Evolutionary conservation across 2,888 invertebrate species (phyloP).

Genomic region (Trichopria drosophilae): DNA sequence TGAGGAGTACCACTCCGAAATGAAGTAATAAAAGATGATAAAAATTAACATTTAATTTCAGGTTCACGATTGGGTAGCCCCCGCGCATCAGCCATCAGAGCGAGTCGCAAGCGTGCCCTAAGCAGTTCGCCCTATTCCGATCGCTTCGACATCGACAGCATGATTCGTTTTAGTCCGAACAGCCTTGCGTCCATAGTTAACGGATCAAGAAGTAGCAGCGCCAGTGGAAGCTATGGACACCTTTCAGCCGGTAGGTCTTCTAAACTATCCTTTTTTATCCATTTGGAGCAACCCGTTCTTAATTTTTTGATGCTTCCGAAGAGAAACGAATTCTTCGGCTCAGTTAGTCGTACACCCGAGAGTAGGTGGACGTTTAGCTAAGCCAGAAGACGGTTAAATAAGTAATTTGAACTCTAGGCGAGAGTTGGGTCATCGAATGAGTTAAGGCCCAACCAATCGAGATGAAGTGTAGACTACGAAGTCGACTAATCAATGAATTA

Average conservation of each 20-base stretch:
- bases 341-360: too few relatives aligned
- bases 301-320: too few relatives aligned
- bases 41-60: constrained; percentile 28
- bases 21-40: neutral
- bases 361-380: too few relatives aligned
- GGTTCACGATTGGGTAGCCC: constrained; percentile 70
- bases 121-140: constrained; percentile 95
- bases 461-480: too few relatives aligned
- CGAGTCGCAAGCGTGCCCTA: constrained; percentile 86
- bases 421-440: too few relatives aligned
- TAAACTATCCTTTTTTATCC: constrained; percentile 1
- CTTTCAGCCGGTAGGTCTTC: constrained; percentile 77
- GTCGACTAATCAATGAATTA: too few relatives aligned
- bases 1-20: neutral
- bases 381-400: too few relatives aligned
- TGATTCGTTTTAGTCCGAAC: constrained; percentile 93
- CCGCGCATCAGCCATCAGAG: constrained; percentile 62
- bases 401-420: too few relatives aligned
- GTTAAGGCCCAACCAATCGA: too few relatives aligned
- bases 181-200: constrained; percentile 81
- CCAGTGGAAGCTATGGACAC: constrained; percentile 95
- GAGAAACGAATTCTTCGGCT: too few relatives aligned
- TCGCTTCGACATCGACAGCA: constrained; percentile 91
- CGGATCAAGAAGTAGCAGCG: constrained; percentile 83
- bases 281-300: too few relatives aligned